A percentile compares a stretch with the other conserved stretches of the same genome.
Evolutionary conservation across 2,888 invertebrate genomes (phyloP).

Genomic region (Phymatocera aterrima): DNA sequence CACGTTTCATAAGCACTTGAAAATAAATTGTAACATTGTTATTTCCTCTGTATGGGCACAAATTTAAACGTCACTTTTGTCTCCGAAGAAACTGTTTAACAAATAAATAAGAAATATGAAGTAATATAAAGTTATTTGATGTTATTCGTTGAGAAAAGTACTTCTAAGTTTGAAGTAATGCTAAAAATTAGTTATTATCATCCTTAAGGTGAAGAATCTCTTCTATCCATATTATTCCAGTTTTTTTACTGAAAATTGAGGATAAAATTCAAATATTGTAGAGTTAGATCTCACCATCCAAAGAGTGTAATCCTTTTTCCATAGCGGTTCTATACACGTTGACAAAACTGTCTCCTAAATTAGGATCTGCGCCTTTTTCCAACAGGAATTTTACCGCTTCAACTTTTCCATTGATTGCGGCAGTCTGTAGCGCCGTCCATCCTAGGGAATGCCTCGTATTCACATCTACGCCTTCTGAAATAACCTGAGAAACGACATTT

Average conservation of each 20-base stretch:
- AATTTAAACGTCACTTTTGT: background rate
- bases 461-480: conserved; percentile 77
- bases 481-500: conserved; percentile 66
- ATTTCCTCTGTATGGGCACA: conserved; percentile 3
- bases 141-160: no score
- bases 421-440: conserved; percentile 92
- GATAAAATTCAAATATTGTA: background rate
- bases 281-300: conserved; percentile 79
- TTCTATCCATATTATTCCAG: background rate
- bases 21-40: background rate
- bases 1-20: conserved; percentile 80
- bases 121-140: no score
- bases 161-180: no score
- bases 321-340: conserved; percentile 82
- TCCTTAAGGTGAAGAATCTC: no score
- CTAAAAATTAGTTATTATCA: no score
- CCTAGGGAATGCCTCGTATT: conserved; percentile 87
- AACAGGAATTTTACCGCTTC: conserved; percentile 80
- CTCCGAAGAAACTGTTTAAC: background rate
- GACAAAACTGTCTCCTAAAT: conserved; percentile 85
- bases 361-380: conserved; percentile 87
- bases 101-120: no score
- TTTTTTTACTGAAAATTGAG: background rate
- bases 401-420: conserved; percentile 86
- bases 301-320: conserved; percentile 82